Evolutionary conservation across 2,113 vertebrate genomes (phyloP), one percentile per base, ranked within the genome.

Genomic region (Prolemur simus): DNA sequence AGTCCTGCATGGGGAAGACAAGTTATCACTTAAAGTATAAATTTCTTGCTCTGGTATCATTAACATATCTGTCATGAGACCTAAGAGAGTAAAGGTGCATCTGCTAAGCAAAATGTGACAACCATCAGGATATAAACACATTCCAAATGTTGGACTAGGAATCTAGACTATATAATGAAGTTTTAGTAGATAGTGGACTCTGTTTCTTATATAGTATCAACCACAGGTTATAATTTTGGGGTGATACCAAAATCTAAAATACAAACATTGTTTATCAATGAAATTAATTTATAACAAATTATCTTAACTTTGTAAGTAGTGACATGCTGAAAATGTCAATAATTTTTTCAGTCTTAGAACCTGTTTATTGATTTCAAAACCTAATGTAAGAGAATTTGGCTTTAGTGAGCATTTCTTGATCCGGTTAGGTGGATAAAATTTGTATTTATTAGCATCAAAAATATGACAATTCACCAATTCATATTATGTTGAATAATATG

Each of bases 321-420:
- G 39, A 42, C 60, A n/a, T 66, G 45, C 5, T 58, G 91, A 21
- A 87, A 66, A 60, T 82, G 49, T 39, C 34, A 64, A 42, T 77
- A 74, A 54, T 86, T 9, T 58, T 94, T 96, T 76, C 60, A 42
- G 42, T 86, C 60, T 96, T 94, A 94, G 68, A 92, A 56, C 12
- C 15, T 85, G 83, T 17, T 52, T 94, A 56, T 64, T 89, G 56
- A 64, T 73, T 95, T 89, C 25, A 80, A 89, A 64, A 89, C 37
- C 69, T 71, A 73, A n/a, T 58, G 6, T 89, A 73, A 85, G 45
- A 92, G 18, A 90, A 77, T 60, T 89, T 81, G n/a, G 11, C 54
- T 89, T 66, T 85, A 85, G 34, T 66, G 42, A 84, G 32, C 39
- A 37, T 87, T 76, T 76, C 68, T 86, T 81, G n/a, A 60, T 76